Conservation (phyloP, 2,797 vertebrate species). For the Thripadectes ignobilis region DNA sequence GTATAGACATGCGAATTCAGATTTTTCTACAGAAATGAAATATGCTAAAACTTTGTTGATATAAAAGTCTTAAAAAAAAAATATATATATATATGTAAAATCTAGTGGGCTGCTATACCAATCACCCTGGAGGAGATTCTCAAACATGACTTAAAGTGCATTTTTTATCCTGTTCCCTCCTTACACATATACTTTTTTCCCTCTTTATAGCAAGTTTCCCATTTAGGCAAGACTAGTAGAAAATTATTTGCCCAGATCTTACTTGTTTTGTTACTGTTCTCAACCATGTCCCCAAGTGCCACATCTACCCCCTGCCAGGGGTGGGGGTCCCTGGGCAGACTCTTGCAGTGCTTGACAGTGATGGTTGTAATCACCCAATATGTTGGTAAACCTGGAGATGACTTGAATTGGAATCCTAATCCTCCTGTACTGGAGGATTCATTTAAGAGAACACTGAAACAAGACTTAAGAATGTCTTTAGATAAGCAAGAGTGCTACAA, state of each 20-base stretch:
- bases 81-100: no score
- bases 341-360: not conserved
- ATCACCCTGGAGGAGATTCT: not conserved
- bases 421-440: not conserved
- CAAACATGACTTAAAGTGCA: not conserved
- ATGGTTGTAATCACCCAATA: not conserved
- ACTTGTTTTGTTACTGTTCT: not conserved
- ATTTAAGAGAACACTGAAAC: not conserved
- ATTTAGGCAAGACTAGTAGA: not conserved
- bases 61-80: not conserved
- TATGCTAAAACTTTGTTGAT: not conserved
- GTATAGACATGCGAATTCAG: not conserved
- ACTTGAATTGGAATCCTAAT: not conserved
- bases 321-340: not conserved
- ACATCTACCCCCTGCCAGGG: not conserved
- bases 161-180: not conserved
- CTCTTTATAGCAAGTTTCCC: not conserved
- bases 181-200: not conserved
- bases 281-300: fast-evolving
- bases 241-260: not conserved
- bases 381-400: not conserved
- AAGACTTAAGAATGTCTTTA: not conserved
- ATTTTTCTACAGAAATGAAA: not conserved
- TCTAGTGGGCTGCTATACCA: not conserved
- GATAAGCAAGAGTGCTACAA: not conserved